phyloP scores from a whole-genome alignment of 2,888 invertebrate species.

The Nomada goodeniana region DNA sequence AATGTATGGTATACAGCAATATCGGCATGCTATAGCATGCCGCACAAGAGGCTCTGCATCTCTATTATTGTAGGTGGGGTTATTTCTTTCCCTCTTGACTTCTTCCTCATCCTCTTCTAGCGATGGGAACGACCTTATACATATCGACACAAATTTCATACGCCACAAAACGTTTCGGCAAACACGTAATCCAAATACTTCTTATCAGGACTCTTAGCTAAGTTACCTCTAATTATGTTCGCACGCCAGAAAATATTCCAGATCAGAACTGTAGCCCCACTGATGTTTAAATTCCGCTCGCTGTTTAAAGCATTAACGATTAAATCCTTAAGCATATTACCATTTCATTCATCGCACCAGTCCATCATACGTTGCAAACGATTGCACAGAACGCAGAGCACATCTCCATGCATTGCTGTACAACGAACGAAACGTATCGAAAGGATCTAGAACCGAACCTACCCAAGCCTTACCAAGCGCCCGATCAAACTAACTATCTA shows the following conservation, averaged over 20 bases:
- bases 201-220: background rate
- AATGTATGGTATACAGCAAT: background rate
- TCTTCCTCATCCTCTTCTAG: constrained; percentile 20
- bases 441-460: background rate
- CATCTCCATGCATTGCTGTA: no score
- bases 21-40: constrained; percentile 10
- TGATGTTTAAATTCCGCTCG: background rate
- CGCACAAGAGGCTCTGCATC: constrained; percentile 14
- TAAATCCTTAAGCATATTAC: no score
- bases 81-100: constrained; percentile 38
- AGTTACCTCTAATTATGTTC: background rate
- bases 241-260: background rate
- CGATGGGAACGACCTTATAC: constrained; percentile 47
- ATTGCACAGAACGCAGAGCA: no score
- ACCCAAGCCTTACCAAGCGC: background rate
- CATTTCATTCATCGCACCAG: no score
- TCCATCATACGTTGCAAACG: no score
- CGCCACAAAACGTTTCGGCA: background rate
- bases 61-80: constrained; percentile 39
- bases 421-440: no score
- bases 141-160: background rate
- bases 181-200: background rate
- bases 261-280: background rate
- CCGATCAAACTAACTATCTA: no score
- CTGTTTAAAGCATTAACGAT: no score